Evolutionary conservation across 1,140 invertebrate species (phyloP), one percentile per base, ranked within the genome.

Genomic region (Danaus melanippus): DNA sequence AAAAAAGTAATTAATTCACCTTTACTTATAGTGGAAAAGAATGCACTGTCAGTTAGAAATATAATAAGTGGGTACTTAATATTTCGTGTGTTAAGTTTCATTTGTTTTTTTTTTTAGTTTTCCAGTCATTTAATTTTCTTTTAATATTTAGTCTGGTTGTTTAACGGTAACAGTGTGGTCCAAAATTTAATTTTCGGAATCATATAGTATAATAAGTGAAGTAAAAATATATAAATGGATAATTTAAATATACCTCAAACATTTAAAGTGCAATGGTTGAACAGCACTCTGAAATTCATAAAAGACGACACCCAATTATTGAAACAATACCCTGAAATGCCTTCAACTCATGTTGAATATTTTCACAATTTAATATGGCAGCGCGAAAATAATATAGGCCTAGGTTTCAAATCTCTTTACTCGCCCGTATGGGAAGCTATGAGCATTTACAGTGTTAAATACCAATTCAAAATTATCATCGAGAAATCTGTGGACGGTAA

Each of bases 321-420:
- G 44, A 50, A 71, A 12, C 50, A 64, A 42, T 77, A 68, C 51
- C 64, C 68, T n/a, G 58, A 64, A 46, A 66, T 74, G 62, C 53
- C 58, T 7, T 10, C 53, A 10, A 6, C 10, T 1, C 57, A 63
- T n/a, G 59, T 64, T 41, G 42, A 60, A 40, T 69, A 64, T 8
- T 59, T 66, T 42, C 49, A 71, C 11, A 61, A 60, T 32, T 56
- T 57, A 15, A 56, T 73, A 50, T 49, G 52, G 11, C 15, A 56
- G 12, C 12, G 54, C 2, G 32, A 65, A 47, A 40, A 50, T n/a
- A 42, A 66, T 9, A 17, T 49, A 10, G 63, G 50, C 10, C 40
- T 60, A 9, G 62, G 54, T 11, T 55, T 55, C 9, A 54, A 42
- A 45, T 51, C 62, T 4, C 17, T 55, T 12, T 62, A 62, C 45